A percentile compares a stretch with the other conserved stretches of the same genome.
Evolutionary conservation across 2,113 vertebrate species (phyloP).

Genomic region (Calyptomena viridis): DNA sequence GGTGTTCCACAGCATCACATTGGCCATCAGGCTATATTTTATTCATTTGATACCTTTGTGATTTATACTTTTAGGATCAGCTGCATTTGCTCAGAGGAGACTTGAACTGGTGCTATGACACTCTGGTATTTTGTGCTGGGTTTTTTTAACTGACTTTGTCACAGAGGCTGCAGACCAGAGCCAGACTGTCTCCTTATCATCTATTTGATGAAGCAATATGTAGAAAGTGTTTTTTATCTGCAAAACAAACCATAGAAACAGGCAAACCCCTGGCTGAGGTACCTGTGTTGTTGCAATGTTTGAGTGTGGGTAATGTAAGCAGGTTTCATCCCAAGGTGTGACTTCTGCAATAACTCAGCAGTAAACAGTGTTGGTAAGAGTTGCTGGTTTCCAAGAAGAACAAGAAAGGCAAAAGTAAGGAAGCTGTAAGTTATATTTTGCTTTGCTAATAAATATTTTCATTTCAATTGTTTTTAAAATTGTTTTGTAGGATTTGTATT

Average conservation of each 20-base stretch:
- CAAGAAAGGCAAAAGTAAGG: not conserved
- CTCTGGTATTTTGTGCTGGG: not conserved
- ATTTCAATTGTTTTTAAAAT: not conserved
- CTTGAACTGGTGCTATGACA: not conserved
- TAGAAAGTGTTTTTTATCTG: not conserved
- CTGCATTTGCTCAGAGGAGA: not conserved
- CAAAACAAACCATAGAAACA: not conserved
- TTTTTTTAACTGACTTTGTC: not conserved
- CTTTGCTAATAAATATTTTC: not conserved
- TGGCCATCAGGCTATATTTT: not conserved
- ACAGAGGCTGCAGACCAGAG: not conserved
- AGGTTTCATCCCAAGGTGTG: not conserved
- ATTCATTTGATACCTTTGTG: not conserved
- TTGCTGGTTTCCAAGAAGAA: not conserved
- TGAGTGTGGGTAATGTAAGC: not conserved
- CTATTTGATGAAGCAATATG: not conserved
- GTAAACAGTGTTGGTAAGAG: not conserved
- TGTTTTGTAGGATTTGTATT: not conserved
- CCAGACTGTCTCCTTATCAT: not conserved
- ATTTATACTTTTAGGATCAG: not conserved
- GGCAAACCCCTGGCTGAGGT: not conserved
- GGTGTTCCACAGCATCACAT: fast-evolving
- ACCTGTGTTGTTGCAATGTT: not conserved
- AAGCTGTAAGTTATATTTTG: not conserved
- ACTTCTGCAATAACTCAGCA: not conserved